Evolutionary conservation across 2,888 invertebrate species (phyloP), one percentile per base, ranked within the genome.

Genomic region (Drosophila siamana): DNA sequence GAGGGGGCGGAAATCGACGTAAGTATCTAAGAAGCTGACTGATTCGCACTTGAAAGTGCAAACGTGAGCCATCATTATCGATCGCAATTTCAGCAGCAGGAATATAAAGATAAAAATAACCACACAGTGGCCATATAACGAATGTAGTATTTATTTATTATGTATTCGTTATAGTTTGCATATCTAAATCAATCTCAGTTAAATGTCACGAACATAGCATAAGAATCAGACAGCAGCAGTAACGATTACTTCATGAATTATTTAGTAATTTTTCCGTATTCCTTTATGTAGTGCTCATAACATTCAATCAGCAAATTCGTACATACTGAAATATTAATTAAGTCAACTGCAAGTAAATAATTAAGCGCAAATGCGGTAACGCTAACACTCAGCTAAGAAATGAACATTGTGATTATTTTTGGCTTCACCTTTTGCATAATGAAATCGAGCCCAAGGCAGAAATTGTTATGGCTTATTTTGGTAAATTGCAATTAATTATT

Each of bases 1-100:
- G 94, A 94, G n/a, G 96, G 96, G 67, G 95, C 95, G 56, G 94
- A 94, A 84, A 94, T 96, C 68, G 96, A 96, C 92, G 96, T 96
- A 93, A 95, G 96, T 94, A 88, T 7, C 5, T 16, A n/a, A 3
- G 7, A 19, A 15, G 13, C 7, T 19, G 19, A 19, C 16, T 2
- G 7, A 5, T 43, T 24, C 24, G 5, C 24, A 13, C 11, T 36
- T 36, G n/a, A 36, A 36, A n/a, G 33, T 36, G 33, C 9, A 36
- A 28, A 9, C 3, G 9, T 28, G 28, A 2, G 9, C 28, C 28
- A 9, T 9, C 33, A 33, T n/a, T 33, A 33, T 33, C 33, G 33
- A 33, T 33, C 11, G 30, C n/a, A 19, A 19, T 3, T 8, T 28
- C 9, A 9, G 28, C 11, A 9, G 28, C 9, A 4, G 33, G n/a